These are phyloP conservation scores for Equus przewalskii DNA, from an alignment of 2,113 vertebrate species.

Conservation along the genomic window DNA sequence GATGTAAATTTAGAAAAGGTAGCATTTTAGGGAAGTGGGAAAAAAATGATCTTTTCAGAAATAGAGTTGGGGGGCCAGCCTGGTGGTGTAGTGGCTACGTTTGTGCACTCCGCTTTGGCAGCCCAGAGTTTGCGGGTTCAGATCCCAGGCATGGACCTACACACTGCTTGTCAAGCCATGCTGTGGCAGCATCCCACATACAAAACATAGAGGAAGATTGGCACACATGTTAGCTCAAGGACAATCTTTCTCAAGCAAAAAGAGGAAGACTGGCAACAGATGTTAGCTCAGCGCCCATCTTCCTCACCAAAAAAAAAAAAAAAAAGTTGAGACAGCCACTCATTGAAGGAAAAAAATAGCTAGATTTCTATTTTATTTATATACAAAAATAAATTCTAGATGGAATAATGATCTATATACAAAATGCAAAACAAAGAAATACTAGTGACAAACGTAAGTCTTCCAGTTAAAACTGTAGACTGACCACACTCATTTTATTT, in stretches of 20 bases:
- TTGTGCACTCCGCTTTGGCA: too few relatives aligned
- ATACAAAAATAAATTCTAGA: conserved; percentile 39
- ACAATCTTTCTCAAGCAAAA: too few relatives aligned
- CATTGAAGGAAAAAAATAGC: neutral
- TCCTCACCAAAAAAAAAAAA: too few relatives aligned
- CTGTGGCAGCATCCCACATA: too few relatives aligned
- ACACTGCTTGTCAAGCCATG: too few relatives aligned
- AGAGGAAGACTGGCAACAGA: too few relatives aligned
- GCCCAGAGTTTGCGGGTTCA: too few relatives aligned
- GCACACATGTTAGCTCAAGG: too few relatives aligned
- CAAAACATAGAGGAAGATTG: too few relatives aligned
- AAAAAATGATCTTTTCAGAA: conserved; percentile 3
- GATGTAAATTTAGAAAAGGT: neutral
- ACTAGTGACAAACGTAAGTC: neutral
- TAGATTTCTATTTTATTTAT: neutral
- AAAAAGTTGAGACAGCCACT: neutral
- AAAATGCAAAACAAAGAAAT: conserved; percentile 36
- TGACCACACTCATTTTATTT: neutral
- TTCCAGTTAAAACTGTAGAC: conserved; percentile 20
- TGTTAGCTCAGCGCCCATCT: too few relatives aligned
- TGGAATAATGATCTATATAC: neutral
- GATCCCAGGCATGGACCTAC: too few relatives aligned
- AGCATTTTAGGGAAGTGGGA: neutral
- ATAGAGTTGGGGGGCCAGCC: neutral
- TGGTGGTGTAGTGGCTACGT: too few relatives aligned